Conservation (phyloP, 2,888 invertebrate species). For the Elmis aenea region DNA sequence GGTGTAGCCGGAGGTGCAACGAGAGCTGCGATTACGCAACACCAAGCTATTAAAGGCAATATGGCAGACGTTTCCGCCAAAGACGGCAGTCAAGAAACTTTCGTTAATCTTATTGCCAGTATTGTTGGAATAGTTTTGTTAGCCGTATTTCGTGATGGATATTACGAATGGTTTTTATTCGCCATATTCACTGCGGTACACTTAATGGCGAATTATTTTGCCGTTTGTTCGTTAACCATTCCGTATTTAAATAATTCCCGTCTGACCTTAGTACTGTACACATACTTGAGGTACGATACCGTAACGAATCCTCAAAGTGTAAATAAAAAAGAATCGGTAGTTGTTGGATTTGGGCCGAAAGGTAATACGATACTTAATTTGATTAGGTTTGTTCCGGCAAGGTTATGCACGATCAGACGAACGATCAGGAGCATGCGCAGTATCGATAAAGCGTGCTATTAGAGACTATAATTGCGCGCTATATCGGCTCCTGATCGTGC, state of each 20-base stretch:
- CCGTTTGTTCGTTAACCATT: constrained; percentile 75
- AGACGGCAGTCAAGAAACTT: constrained; percentile 95
- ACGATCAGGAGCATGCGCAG: too few species aligned
- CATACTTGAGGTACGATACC: constrained; percentile 59
- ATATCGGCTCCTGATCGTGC: too few species aligned
- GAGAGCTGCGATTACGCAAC: constrained; percentile 86
- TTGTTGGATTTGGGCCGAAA: constrained; percentile 51
- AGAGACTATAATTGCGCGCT: too few species aligned
- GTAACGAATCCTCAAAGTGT: constrained; percentile 60
- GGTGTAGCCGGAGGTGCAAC: constrained; percentile 80
- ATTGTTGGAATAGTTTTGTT: constrained; percentile 72
- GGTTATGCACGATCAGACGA: too few species aligned
- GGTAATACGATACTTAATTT: constrained; percentile 31
- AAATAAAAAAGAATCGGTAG: constrained; percentile 68
- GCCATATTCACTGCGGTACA: constrained; percentile 70
- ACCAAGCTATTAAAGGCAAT: constrained; percentile 85
- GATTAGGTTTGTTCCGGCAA: not conserved
- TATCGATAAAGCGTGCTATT: too few species aligned
- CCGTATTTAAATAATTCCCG: constrained; percentile 77
- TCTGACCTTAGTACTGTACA: constrained; percentile 62
- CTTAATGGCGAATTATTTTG: constrained; percentile 80
- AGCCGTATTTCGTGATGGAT: constrained; percentile 56
- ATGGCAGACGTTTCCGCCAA: constrained; percentile 92
- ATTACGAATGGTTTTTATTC: constrained; percentile 67
- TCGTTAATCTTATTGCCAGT: constrained; percentile 86